Percentiles rank a stretch among this genome's conserved stretches.
These are phyloP conservation scores for Mantis religiosa DNA, from an alignment of 2,888 invertebrate genomes.

Conservation along the genomic window DNA sequence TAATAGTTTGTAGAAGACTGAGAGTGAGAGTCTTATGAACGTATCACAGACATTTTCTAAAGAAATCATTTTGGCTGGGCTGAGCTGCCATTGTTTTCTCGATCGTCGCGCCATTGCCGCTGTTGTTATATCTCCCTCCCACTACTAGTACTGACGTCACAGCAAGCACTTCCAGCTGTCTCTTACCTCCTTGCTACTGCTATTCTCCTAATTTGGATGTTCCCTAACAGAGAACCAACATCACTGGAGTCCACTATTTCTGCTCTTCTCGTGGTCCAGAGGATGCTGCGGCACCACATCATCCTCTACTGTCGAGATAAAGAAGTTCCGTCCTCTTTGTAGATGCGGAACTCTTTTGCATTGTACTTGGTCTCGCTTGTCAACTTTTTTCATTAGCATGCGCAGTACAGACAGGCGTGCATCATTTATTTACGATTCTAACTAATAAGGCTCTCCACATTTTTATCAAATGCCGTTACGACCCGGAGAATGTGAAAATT, in stretches of 20 bases:
- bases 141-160: background rate
- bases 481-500: conserved; percentile 2
- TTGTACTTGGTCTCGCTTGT: background rate
- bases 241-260: background rate
- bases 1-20: no score
- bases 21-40: no score
- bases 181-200: background rate
- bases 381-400: background rate
- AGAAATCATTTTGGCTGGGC: no score
- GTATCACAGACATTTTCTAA: no score
- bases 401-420: background rate
- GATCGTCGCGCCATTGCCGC: background rate
- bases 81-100: no score
- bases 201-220: background rate
- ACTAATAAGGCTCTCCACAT: conserved; percentile 10
- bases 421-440: conserved; percentile 5
- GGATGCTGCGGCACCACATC: background rate
- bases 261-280: background rate
- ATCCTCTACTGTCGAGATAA: background rate
- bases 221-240: background rate
- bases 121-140: background rate
- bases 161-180: background rate
- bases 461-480: background rate
- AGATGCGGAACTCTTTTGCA: background rate
- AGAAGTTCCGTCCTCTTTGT: background rate